phyloP scores from a whole-genome alignment of 2,113 vertebrate species.

The Oplegnathus fasciatus region DNA sequence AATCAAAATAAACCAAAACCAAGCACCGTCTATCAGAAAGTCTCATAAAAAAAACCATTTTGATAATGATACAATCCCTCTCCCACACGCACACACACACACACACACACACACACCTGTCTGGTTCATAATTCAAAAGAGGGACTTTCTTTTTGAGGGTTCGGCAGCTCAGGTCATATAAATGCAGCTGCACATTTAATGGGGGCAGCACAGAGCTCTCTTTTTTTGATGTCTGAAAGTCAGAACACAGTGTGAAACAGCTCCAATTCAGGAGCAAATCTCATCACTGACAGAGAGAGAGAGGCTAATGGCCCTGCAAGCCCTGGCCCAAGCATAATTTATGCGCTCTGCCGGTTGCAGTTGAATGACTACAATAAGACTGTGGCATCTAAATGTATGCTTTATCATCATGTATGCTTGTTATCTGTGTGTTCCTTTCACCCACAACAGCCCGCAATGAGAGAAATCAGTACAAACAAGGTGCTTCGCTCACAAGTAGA shows the following conservation, averaged over 20 bases:
- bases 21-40: not conserved
- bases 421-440: slow-evolving; percentile 20
- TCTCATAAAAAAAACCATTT: not conserved
- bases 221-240: slow-evolving; percentile 28
- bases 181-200: slow-evolving; percentile 61
- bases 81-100: not conserved
- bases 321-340: not conserved
- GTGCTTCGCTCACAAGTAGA: not conserved
- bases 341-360: slow-evolving; percentile 13
- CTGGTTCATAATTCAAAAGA: slow-evolving; percentile 54
- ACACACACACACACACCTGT: slow-evolving; percentile 5
- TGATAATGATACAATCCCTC: slow-evolving; percentile 2
- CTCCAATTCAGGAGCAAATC: slow-evolving; percentile 37
- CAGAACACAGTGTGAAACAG: slow-evolving; percentile 47
- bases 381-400: not conserved
- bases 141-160: slow-evolving; percentile 19
- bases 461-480: slow-evolving; percentile 9
- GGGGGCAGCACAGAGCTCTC: slow-evolving; percentile 31
- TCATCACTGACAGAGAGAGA: slow-evolving; percentile 28
- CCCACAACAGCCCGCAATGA: not conserved
- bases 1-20: not conserved
- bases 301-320: slow-evolving; percentile 30
- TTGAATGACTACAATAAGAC: not conserved
- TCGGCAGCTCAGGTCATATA: slow-evolving; percentile 42
- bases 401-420: not conserved